These are phyloP conservation scores for Mormyrus lacerda DNA, from an alignment of 2,113 vertebrate genomes.

Conservation along the genomic window DNA sequence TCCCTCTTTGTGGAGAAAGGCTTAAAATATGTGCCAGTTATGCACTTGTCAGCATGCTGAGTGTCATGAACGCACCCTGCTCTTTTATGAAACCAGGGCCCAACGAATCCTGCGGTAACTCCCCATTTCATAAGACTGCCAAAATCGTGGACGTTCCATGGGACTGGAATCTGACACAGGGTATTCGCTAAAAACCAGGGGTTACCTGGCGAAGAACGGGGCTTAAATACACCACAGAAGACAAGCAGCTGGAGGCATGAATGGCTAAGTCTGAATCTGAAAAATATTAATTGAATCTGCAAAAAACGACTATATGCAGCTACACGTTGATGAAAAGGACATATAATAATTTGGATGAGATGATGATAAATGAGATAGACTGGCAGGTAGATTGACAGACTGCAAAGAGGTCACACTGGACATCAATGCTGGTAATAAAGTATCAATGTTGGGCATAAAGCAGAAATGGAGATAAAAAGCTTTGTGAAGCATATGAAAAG, in stretches of 20 bases:
- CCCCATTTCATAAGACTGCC: background rate
- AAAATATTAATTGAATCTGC: background rate
- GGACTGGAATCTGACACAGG: background rate
- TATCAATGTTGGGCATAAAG: background rate
- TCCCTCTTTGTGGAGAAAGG: background rate
- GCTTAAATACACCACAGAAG: background rate
- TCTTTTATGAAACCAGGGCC: background rate
- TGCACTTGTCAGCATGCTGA: background rate
- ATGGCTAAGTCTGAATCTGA: background rate
- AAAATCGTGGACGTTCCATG: background rate
- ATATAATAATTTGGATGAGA: background rate
- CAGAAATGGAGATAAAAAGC: background rate
- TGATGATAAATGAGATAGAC: background rate
- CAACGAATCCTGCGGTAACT: background rate
- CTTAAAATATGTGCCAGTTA: background rate
- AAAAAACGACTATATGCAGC: background rate
- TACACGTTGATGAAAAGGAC: background rate
- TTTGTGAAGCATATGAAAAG: background rate
- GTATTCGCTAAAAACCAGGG: background rate
- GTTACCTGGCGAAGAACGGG: background rate
- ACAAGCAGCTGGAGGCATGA: background rate
- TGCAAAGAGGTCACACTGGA: background rate
- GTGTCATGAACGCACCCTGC: background rate
- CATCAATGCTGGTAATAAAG: background rate
- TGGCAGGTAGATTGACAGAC: background rate